Percentiles rank a stretch among this genome's conserved stretches.
These are phyloP conservation scores for Atrichornis clamosus DNA, from an alignment of 2,113 vertebrate genomes.

Conservation along the genomic window DNA sequence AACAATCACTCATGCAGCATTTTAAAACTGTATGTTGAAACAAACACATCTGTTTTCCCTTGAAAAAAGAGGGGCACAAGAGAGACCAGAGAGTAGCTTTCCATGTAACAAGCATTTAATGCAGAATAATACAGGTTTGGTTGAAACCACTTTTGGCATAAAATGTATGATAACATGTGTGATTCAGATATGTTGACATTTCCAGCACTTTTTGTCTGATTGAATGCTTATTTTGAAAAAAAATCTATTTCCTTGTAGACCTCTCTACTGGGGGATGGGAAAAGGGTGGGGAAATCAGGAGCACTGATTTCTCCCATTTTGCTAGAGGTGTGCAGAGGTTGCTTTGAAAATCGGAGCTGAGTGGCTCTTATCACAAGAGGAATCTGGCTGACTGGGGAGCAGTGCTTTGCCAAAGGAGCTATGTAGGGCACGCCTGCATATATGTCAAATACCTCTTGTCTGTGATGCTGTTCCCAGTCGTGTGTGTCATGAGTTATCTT, in stretches of 20 bases:
- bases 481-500: neutral
- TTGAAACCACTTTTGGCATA: neutral
- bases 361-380: neutral
- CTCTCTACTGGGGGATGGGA: neutral
- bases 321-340: neutral
- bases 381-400: neutral
- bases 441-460: neutral
- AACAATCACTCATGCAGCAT: neutral
- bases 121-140: neutral
- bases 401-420: neutral
- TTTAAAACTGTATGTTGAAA: neutral
- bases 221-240: neutral
- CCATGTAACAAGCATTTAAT: fast-evolving
- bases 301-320: neutral
- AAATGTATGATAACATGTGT: fast-evolving
- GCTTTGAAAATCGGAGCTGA: neutral
- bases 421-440: neutral
- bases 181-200: neutral
- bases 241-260: neutral
- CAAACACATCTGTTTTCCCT: neutral
- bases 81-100: neutral
- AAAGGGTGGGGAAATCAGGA: neutral
- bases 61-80: neutral
- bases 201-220: neutral
- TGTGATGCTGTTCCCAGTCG: neutral